These are phyloP conservation scores for Forbesichthys papilliferus DNA, from an alignment of 2,113 vertebrate genomes.

Conservation along the genomic window DNA sequence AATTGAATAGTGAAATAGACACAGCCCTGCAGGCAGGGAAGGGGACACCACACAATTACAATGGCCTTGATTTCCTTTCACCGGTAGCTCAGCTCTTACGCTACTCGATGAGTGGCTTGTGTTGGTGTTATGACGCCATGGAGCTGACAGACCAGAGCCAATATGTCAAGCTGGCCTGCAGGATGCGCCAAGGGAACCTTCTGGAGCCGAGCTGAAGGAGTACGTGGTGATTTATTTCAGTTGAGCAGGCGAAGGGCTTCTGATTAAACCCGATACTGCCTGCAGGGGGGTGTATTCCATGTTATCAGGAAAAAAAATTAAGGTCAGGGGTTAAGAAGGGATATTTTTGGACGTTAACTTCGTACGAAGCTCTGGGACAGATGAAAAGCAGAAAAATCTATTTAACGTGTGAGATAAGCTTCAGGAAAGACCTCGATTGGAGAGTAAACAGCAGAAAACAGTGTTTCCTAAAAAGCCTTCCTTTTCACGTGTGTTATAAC, in stretches of 20 bases:
- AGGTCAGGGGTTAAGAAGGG: constrained; percentile 52
- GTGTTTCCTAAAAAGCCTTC: too few relatives aligned
- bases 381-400: not conserved
- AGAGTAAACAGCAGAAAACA: too few relatives aligned
- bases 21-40: not conserved
- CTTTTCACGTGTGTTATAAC: too few relatives aligned
- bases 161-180: constrained; percentile 11
- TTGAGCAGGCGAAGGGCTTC: constrained; percentile 9
- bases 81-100: too few relatives aligned
- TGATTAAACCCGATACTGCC: constrained; percentile 44
- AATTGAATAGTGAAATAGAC: not conserved
- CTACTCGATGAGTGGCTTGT: too few relatives aligned
- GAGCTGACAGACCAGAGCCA: too few relatives aligned
- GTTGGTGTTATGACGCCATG: too few relatives aligned
- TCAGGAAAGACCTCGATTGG: too few relatives aligned
- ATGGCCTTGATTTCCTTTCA: not conserved
- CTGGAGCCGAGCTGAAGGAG: constrained; percentile 38
- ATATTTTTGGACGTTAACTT: constrained; percentile 59
- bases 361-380: constrained; percentile 2
- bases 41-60: constrained; percentile 26
- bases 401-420: too few relatives aligned
- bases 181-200: not conserved
- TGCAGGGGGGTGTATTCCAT: constrained; percentile 29
- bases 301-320: constrained; percentile 35
- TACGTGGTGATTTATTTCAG: constrained; percentile 50